phyloP scores from a whole-genome alignment of 2,113 vertebrate species.

The Raja brachyura region DNA sequence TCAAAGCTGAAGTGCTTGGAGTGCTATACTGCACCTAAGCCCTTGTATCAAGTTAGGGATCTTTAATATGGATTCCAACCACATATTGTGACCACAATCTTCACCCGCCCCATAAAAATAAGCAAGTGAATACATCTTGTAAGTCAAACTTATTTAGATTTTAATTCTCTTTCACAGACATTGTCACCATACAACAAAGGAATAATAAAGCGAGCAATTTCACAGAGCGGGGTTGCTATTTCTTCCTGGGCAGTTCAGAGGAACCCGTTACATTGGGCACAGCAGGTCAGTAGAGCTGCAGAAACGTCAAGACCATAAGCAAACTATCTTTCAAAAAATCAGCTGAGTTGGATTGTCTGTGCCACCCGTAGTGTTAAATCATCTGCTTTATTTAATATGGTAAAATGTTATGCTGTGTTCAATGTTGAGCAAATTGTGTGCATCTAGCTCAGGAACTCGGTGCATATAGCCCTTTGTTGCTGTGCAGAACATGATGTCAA shows the following conservation, averaged over 20 bases:
- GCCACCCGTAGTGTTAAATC: background rate
- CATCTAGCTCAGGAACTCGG: too few species aligned
- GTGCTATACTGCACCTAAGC: background rate
- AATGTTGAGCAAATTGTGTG: too few species aligned
- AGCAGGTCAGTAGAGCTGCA: conserved; percentile 52
- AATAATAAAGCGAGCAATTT: conserved; percentile 78
- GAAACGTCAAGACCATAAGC: background rate
- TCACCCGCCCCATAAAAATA: background rate
- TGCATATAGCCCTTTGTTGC: too few species aligned
- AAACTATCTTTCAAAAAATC: background rate
- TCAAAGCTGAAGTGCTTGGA: background rate
- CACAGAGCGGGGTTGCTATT: conserved; percentile 75
- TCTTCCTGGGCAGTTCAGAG: conserved; percentile 76
- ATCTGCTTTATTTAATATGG: background rate
- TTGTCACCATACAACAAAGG: conserved; percentile 80
- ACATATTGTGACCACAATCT: too few species aligned
- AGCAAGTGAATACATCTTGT: background rate
- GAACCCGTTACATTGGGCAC: conserved; percentile 65
- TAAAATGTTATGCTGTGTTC: too few species aligned
- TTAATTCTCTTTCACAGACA: conserved; percentile 52
- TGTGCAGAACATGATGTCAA: too few species aligned
- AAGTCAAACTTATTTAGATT: background rate
- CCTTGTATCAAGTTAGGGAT: background rate
- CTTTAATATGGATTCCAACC: background rate
- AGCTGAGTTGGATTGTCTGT: background rate